phyloP scores from a whole-genome alignment of 2,797 vertebrate species.

The Ammospiza maritima region DNA sequence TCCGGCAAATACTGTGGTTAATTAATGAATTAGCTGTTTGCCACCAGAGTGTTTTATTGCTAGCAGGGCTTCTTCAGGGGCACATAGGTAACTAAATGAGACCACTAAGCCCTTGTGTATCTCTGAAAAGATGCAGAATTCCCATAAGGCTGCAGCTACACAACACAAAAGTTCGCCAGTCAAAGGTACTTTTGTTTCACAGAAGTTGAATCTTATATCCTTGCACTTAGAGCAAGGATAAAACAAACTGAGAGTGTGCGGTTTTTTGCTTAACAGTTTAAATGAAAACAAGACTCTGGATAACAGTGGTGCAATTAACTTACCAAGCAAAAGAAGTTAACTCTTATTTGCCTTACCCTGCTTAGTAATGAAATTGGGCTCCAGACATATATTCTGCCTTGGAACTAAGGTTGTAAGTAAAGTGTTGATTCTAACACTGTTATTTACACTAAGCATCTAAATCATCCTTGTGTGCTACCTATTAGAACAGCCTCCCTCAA shows the following conservation, averaged over 20 bases:
- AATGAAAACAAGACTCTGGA: constrained; percentile 42
- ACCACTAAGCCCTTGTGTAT: constrained; percentile 63
- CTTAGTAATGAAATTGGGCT: constrained; percentile 14
- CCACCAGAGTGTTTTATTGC: constrained; percentile 74
- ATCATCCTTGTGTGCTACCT: background rate
- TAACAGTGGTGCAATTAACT: constrained; percentile 36
- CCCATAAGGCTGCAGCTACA: background rate
- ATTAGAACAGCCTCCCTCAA: background rate
- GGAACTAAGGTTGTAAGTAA: constrained; percentile 21
- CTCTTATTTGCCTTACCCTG: background rate
- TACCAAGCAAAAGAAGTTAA: constrained; percentile 20
- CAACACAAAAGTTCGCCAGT: background rate
- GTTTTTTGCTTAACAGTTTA: constrained; percentile 10
- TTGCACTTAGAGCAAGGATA: background rate
- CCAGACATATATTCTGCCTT: background rate
- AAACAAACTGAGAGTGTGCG: background rate
- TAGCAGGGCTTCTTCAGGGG: constrained; percentile 70
- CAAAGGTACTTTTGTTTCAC: constrained; percentile 12
- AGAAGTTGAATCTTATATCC: constrained; percentile 23
- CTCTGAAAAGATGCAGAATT: constrained; percentile 39
- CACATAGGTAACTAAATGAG: constrained; percentile 80
- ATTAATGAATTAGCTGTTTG: constrained; percentile 86
- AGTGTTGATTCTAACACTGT: background rate
- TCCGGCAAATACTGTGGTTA: constrained; percentile 83
- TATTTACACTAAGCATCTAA: constrained; percentile 20